phyloP scores from a whole-genome alignment of 2,888 invertebrate genomes.

The Oscheius onirici region DNA sequence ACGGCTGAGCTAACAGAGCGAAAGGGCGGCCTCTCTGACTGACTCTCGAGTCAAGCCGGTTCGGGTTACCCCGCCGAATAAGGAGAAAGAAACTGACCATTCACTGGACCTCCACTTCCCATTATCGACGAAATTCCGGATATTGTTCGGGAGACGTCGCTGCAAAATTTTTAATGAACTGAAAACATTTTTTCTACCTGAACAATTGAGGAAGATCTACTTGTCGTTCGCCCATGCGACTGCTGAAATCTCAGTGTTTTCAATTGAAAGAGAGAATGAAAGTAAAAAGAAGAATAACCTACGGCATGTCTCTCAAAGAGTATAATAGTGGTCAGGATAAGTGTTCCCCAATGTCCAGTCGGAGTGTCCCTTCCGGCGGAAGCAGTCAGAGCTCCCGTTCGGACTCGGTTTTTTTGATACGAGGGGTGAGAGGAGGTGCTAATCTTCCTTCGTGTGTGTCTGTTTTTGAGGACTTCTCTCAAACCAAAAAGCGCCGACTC shows the following conservation, averaged over 20 bases:
- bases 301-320: constrained; percentile 4
- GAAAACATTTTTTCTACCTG: too few relatives aligned
- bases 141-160: constrained; percentile 67
- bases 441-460: neutral
- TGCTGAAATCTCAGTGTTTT: neutral
- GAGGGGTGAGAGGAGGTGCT: neutral
- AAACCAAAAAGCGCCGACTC: constrained; percentile 25
- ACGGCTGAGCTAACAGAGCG: constrained; percentile 29
- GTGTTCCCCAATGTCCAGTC: neutral
- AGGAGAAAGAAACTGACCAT: constrained; percentile 24
- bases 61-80: constrained; percentile 1
- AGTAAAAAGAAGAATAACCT: neutral
- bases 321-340: constrained; percentile 1
- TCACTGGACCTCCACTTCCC: constrained; percentile 43
- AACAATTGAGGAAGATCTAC: constrained; percentile 65
- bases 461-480: neutral
- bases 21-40: constrained; percentile 5
- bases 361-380: constrained; percentile 18
- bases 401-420: neutral
- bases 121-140: constrained; percentile 60
- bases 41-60: constrained; percentile 23
- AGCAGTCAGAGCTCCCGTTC: neutral
- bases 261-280: neutral
- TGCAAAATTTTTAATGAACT: neutral
- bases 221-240: constrained; percentile 56